Evolutionary conservation across 2,797 vertebrate genomes (phyloP), one percentile per base, ranked within the genome.

Genomic region (Gouania willdenowi): DNA sequence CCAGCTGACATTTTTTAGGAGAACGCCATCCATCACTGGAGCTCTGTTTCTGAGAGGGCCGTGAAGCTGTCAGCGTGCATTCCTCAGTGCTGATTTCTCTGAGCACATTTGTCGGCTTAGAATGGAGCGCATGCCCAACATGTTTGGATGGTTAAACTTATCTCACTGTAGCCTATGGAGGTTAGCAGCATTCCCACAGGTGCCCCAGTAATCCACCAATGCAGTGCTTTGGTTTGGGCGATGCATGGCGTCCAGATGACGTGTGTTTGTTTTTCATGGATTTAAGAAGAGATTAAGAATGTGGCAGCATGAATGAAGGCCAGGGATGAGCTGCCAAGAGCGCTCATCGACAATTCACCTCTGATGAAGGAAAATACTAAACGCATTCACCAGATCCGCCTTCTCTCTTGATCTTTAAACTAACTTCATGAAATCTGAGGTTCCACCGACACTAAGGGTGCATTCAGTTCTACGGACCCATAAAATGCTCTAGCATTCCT

Each of bases 121-220:
- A 54, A 40, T n/a, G 23, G 28, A 42, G 41, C 25, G 4, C 74
- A 66, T 67, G 52, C 65, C 55, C 63, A 44, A 47, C 45, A 62
- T 62, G 55, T 64, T 28, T 66, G 60, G 27, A 46, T 33, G 57
- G 54, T 77, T 70, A 70, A 77, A 77, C 56, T 54, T 73, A 75
- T 65, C 80, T 61, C 40, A 30, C 43, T 13, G 20, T 30, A 59
- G 38, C 41, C 51, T 58, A 51, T 56, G 54, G 31, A 58, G 25
- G 20, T 24, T 8, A 37, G n/a, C 34, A 25, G 35, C 21, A 61
- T 71, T 65, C 58, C 41, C 35, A 20, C 40, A 36, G 33, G 43
- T 44, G 35, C 54, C 41, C 53, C 67, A 63, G 71, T 46, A 69
- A 70, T 40, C 42, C 48, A 6, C 29, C 30, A 47, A 53, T 35